phyloP scores from a whole-genome alignment of 2,113 vertebrate species.

The Cyprinodon tularosa region DNA sequence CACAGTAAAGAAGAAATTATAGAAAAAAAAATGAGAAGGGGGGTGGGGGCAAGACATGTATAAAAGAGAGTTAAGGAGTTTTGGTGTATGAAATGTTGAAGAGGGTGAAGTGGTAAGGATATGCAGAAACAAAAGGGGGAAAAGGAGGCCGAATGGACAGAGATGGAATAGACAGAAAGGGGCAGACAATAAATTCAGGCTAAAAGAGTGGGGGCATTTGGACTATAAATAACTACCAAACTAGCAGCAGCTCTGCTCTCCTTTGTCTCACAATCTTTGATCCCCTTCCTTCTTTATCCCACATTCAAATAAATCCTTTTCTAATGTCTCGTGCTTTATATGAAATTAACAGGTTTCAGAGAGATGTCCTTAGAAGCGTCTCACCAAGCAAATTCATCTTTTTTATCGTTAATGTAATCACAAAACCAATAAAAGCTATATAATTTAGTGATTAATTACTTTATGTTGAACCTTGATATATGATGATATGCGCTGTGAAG shows the following conservation, averaged over 20 bases:
- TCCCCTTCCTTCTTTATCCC: slow-evolving; percentile 16
- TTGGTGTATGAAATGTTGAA: slow-evolving; percentile 4
- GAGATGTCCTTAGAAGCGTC: neutral
- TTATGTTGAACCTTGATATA: neutral
- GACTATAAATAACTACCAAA: slow-evolving; percentile 69
- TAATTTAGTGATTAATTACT: neutral
- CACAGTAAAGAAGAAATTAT: slow-evolving; percentile 1
- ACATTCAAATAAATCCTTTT: neutral
- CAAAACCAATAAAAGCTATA: too few species aligned
- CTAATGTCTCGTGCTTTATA: neutral
- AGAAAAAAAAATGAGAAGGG: slow-evolving; percentile 1
- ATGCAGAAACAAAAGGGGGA: slow-evolving; percentile 5
- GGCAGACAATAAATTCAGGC: slow-evolving; percentile 68
- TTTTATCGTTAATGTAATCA: neutral
- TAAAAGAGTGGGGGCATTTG: slow-evolving; percentile 61
- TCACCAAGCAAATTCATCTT: neutral
- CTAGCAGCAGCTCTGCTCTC: slow-evolving; percentile 53
- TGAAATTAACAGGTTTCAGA: neutral
- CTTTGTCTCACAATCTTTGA: slow-evolving; percentile 17
- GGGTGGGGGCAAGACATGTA: slow-evolving; percentile 15
- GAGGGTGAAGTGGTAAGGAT: neutral
- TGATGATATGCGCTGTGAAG: neutral
- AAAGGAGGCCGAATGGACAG: slow-evolving; percentile 32
- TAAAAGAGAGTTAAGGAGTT: neutral
- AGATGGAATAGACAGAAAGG: slow-evolving; percentile 41